phyloP scores from a whole-genome alignment of 2,113 vertebrate genomes.

The Jacana jacana region DNA sequence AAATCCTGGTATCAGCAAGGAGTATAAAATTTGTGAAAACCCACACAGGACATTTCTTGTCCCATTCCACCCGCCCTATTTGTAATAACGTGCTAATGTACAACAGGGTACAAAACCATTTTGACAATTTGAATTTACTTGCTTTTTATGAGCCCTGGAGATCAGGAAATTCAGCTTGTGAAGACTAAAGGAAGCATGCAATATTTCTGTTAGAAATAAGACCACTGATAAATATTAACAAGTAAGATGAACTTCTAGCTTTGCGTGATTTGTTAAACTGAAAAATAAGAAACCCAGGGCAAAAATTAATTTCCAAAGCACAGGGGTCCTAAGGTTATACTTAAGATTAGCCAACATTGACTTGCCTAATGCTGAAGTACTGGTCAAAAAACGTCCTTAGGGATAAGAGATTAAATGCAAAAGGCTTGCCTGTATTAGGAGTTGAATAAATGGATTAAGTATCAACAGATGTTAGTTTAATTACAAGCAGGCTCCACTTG shows the following conservation, averaged over 20 bases:
- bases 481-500: conserved; percentile 44
- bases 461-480: conserved; percentile 55
- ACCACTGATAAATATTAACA: neutral
- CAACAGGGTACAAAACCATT: neutral
- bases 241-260: neutral
- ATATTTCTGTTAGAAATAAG: neutral
- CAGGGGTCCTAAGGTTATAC: neutral
- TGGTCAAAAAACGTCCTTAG: neutral
- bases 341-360: neutral
- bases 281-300: neutral
- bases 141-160: neutral
- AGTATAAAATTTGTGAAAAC: neutral
- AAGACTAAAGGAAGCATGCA: neutral
- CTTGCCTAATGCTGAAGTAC: neutral
- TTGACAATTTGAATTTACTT: neutral
- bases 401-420: conserved; percentile 23
- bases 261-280: neutral
- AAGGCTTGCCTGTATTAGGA: conserved; percentile 24
- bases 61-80: fast-evolving
- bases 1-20: neutral
- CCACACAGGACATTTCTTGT: neutral
- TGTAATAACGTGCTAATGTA: neutral
- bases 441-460: conserved; percentile 50
- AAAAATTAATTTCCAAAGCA: neutral
- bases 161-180: neutral